These are phyloP conservation scores for Epizoanthus stellaris DNA, from an alignment of 92 coral and sea anemone genomes.

Conservation along the genomic window DNA sequence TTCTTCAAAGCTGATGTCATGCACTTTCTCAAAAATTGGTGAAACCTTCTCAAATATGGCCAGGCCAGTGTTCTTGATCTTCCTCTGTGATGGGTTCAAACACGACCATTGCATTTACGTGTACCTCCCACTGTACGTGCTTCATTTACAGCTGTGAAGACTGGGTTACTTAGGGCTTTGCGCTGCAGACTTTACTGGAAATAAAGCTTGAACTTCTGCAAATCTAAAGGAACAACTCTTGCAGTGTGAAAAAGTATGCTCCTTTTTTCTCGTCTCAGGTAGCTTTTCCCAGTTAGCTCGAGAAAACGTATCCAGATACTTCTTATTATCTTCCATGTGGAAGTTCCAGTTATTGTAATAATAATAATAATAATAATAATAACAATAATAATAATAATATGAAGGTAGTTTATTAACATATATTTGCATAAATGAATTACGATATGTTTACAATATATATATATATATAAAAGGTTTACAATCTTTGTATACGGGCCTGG, in stretches of 20 bases:
- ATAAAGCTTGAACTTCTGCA: conserved; percentile 37
- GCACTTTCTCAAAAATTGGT: conserved; percentile 26
- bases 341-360: conserved; percentile 58
- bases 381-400: too few species aligned
- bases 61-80: conserved; percentile 38
- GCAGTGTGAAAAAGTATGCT: conserved; percentile 52
- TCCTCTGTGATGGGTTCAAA: conserved; percentile 33
- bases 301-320: conserved; percentile 61
- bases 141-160: conserved; percentile 26
- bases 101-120: conserved; percentile 1
- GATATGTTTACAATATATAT: too few species aligned
- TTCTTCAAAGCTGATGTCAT: conserved; percentile 28
- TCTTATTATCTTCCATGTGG: conserved; percentile 44
- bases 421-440: too few species aligned
- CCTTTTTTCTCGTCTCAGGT: conserved; percentile 30
- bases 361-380: too few species aligned
- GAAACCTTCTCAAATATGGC: conserved; percentile 27
- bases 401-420: too few species aligned
- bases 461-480: too few species aligned
- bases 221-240: conserved; percentile 53
- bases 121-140: too few species aligned
- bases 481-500: too few species aligned
- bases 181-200: conserved; percentile 49
- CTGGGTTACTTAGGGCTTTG: conserved; percentile 51
- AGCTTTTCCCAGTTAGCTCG: conserved; percentile 51